Conservation (phyloP, 1,140 invertebrate genomes). For the Hycleus cichorii region DNA sequence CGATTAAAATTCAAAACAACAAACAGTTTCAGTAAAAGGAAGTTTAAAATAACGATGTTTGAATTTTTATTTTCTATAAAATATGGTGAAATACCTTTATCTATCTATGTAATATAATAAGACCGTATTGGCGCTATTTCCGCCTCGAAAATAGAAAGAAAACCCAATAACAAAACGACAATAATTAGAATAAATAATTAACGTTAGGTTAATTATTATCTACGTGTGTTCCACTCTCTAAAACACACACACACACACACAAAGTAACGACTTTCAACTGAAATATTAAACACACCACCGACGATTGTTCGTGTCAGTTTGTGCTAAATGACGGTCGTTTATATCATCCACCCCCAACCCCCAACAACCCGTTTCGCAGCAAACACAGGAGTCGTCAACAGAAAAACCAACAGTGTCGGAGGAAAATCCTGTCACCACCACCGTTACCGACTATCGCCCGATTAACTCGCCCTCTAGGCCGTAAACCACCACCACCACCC, state of each 20-base stretch:
- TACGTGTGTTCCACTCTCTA: neutral
- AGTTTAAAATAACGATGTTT: slow-evolving; percentile 13
- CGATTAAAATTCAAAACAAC: slow-evolving; percentile 14
- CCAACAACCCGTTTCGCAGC: no score
- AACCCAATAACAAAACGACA: neutral
- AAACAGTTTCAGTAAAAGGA: slow-evolving; percentile 13
- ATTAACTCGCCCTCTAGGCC: no score
- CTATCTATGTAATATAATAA: neutral
- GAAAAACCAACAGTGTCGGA: no score
- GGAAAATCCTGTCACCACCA: neutral
- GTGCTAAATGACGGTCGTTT: no score
- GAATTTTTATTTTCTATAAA: slow-evolving; percentile 11
- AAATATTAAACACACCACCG: no score
- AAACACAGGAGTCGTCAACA: no score
- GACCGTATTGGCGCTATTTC: slow-evolving; percentile 6
- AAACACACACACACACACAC: neutral
- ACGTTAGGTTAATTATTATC: no score
- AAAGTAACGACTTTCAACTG: neutral
- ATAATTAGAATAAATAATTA: no score
- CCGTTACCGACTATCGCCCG: no score
- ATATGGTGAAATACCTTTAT: slow-evolving; percentile 10
- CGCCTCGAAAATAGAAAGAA: slow-evolving; percentile 7
- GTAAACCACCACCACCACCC: no score
- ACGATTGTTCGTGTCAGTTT: no score
- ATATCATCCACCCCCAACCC: no score